phyloP scores from a whole-genome alignment of 2,888 invertebrate species.

The Aethes cnicana region DNA sequence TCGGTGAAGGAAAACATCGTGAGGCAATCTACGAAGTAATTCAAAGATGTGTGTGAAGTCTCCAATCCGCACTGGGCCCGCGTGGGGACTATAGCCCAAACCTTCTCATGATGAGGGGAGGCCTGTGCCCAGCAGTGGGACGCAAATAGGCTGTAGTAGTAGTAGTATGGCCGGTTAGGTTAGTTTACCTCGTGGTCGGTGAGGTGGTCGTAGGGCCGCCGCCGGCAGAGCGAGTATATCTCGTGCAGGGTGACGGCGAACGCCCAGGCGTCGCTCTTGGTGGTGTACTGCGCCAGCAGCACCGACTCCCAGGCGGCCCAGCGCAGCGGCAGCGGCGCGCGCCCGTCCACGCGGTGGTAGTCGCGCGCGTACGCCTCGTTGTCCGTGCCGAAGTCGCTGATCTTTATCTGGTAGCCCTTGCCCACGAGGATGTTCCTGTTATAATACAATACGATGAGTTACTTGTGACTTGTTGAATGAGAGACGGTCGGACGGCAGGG shows the following conservation, averaged over 20 bases:
- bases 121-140: too few species aligned
- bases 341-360: conserved; percentile 91
- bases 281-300: conserved; percentile 90
- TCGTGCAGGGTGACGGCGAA: conserved; percentile 95
- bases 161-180: neutral
- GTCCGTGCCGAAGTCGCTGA: conserved; percentile 93
- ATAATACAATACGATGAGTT: too few species aligned
- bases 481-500: too few species aligned
- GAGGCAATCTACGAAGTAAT: too few species aligned
- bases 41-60: too few species aligned
- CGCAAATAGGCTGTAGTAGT: too few species aligned
- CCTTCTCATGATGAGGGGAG: too few species aligned
- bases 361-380: conserved; percentile 90
- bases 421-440: conserved; percentile 94
- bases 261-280: conserved; percentile 95
- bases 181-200: conserved; percentile 87
- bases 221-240: conserved; percentile 89
- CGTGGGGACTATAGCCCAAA: too few species aligned
- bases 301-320: conserved; percentile 96
- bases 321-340: conserved; percentile 90
- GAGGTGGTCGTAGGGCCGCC: conserved; percentile 89
- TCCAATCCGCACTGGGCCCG: too few species aligned
- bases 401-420: conserved; percentile 90
- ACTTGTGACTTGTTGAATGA: neutral
- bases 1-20: too few species aligned